A percentile compares a stretch with the other conserved stretches of the same genome.
phyloP scores from a whole-genome alignment of 2,113 vertebrate genomes.

The Megaceryle torquata region DNA sequence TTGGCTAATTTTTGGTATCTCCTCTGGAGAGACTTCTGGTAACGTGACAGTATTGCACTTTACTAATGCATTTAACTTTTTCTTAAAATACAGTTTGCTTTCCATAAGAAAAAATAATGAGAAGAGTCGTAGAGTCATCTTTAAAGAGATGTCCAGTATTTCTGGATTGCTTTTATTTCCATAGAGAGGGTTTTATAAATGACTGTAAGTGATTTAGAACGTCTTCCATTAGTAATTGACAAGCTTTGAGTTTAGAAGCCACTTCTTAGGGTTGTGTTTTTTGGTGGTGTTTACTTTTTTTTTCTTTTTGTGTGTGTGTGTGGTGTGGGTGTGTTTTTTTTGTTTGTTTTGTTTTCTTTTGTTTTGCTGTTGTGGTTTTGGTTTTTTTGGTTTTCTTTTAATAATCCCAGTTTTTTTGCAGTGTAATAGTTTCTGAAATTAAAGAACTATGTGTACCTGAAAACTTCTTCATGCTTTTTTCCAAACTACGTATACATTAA shows the following conservation, averaged over 20 bases:
- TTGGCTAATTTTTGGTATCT: slow-evolving; percentile 9
- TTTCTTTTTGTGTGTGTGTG: too few relatives aligned
- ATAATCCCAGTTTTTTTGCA: not conserved
- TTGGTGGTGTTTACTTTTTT: not conserved
- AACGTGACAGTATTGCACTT: not conserved
- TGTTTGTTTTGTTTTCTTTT: not conserved
- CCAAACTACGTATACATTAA: not conserved
- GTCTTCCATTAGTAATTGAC: not conserved
- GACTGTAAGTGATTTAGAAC: not conserved
- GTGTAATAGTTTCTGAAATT: not conserved
- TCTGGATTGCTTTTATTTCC: not conserved
- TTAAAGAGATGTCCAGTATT: not conserved
- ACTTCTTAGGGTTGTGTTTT: not conserved
- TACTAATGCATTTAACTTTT: not conserved
- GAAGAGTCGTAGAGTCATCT: not conserved
- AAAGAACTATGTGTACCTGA: not conserved
- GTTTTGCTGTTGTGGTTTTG: not conserved
- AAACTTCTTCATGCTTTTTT: not conserved
- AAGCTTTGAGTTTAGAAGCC: not conserved
- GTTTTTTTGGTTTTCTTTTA: not conserved
- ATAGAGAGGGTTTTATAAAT: not conserved
- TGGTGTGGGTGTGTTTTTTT: not conserved
- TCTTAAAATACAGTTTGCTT: not conserved
- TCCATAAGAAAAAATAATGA: not conserved
- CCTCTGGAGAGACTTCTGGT: not conserved